phyloP scores from a whole-genome alignment of 2,113 vertebrate species.

The Hassar affinis region DNA sequence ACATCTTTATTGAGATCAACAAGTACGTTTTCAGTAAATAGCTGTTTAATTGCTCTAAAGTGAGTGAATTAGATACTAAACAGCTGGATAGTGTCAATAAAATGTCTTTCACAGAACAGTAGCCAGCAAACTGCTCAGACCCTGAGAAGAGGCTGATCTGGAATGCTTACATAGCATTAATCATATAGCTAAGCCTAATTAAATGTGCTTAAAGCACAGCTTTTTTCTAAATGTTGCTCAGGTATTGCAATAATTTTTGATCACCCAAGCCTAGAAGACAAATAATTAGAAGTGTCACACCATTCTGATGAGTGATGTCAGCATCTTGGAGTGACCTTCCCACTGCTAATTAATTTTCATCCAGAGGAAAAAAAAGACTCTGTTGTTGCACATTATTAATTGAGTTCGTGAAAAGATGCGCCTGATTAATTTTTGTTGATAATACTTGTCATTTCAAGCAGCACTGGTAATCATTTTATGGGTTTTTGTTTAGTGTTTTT shows the following conservation, averaged over 20 bases:
- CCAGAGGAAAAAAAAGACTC: slow-evolving; percentile 94
- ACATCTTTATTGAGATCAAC: slow-evolving; percentile 77
- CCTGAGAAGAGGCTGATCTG: slow-evolving; percentile 96
- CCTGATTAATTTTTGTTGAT: slow-evolving; percentile 99
- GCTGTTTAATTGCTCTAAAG: slow-evolving; percentile 78
- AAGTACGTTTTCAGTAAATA: slow-evolving; percentile 71
- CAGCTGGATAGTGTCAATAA: slow-evolving; percentile 79
- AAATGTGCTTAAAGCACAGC: slow-evolving; percentile 98
- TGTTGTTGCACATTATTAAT: slow-evolving; percentile 99
- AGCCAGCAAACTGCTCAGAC: slow-evolving; percentile 93
- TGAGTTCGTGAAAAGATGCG: slow-evolving; percentile 99
- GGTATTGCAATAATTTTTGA: slow-evolving; percentile 99
- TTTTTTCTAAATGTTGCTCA: slow-evolving; percentile 98
- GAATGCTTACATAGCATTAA: slow-evolving; percentile 97
- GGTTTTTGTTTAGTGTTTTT: slow-evolving; percentile 89
- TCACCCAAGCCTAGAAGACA: slow-evolving; percentile 99
- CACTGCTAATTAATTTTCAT: slow-evolving; percentile 99
- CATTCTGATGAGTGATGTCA: slow-evolving; percentile 99
- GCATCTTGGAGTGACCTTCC: slow-evolving; percentile 99
- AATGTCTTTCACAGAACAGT: slow-evolving; percentile 88
- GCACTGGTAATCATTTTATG: slow-evolving; percentile 97
- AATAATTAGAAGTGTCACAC: slow-evolving; percentile 99
- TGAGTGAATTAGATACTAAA: slow-evolving; percentile 77
- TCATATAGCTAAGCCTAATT: slow-evolving; percentile 99
- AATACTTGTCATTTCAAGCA: slow-evolving; percentile 99